These are phyloP conservation scores for Tragelaphus buxtoni DNA, from an alignment of 2,113 vertebrate genomes.

Conservation along the genomic window DNA sequence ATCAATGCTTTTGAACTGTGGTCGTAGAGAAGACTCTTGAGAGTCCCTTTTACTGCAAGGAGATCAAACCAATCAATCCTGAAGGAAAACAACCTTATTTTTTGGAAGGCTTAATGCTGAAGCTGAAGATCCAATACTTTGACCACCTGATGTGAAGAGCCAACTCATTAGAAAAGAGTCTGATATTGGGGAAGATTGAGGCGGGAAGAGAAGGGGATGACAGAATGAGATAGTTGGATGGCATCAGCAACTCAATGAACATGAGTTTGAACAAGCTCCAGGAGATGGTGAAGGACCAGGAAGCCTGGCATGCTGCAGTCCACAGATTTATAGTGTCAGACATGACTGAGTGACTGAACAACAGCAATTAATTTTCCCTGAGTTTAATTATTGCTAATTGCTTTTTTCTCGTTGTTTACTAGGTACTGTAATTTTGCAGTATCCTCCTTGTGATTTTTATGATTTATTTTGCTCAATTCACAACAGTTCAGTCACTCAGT, in stretches of 20 bases:
- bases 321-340: background rate
- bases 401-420: background rate
- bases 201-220: background rate
- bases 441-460: background rate
- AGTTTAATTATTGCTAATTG: background rate
- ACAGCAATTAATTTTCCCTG: background rate
- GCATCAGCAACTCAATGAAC: background rate
- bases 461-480: background rate
- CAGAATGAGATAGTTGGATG: background rate
- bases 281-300: background rate
- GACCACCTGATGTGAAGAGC: background rate
- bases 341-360: background rate
- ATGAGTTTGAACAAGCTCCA: background rate
- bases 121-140: background rate
- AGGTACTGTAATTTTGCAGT: background rate
- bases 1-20: background rate
- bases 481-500: background rate
- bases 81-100: background rate
- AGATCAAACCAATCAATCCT: background rate
- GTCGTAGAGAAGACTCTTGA: background rate
- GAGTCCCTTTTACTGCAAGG: background rate
- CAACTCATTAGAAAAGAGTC: background rate
- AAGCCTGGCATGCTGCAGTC: background rate
- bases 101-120: background rate
- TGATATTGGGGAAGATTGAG: background rate